These are phyloP conservation scores for Percina caprodes DNA, from an alignment of 2,113 vertebrate genomes.

Conservation along the genomic window DNA sequence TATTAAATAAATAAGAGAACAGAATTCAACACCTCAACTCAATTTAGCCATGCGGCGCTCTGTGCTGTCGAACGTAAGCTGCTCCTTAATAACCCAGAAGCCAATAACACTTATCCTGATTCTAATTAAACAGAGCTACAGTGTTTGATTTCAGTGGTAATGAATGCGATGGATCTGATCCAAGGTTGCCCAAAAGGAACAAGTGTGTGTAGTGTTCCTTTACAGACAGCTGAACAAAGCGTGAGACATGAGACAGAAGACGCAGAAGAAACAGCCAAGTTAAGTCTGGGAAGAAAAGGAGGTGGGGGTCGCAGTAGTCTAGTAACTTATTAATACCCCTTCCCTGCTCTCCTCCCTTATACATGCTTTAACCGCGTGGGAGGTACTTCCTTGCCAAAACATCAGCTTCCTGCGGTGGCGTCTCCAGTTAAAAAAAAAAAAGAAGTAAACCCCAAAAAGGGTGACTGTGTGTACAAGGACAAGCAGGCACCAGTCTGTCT, in stretches of 20 bases:
- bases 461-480: constrained; percentile 53
- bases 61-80: not conserved
- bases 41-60: not conserved
- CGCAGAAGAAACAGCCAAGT: constrained; percentile 38
- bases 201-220: constrained; percentile 41
- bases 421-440: constrained; percentile 54
- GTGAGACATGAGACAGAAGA: not conserved
- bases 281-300: constrained; percentile 11
- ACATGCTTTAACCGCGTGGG: constrained; percentile 69
- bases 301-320: constrained; percentile 30
- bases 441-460: constrained; percentile 32
- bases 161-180: constrained; percentile 52
- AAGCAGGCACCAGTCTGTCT: constrained; percentile 58
- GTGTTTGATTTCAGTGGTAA: constrained; percentile 52
- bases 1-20: not conserved
- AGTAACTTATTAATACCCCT: constrained; percentile 60
- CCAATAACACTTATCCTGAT: constrained; percentile 27
- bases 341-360: constrained; percentile 56
- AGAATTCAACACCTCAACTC: not conserved
- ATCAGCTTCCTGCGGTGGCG: constrained; percentile 74
- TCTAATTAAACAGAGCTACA: constrained; percentile 46
- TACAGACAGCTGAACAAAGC: constrained; percentile 49
- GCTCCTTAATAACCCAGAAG: not conserved
- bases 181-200: constrained; percentile 29
- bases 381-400: constrained; percentile 80